Evolutionary conservation across 2,113 vertebrate genomes (phyloP).

Genomic region (Daboia siamensis): DNA sequence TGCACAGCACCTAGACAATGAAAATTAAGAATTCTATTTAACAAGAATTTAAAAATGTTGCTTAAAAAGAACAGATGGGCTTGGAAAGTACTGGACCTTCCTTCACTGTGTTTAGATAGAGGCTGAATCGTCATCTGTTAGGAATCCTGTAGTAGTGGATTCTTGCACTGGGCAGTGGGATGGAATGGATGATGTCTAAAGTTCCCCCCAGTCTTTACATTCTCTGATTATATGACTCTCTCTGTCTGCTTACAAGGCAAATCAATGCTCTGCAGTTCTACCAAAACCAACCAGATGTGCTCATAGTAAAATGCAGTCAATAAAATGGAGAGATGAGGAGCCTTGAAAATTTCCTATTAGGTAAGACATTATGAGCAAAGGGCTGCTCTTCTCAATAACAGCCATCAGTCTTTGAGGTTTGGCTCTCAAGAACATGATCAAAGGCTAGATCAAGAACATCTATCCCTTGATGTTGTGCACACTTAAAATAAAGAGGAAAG

Average conservation of each 20-base stretch:
- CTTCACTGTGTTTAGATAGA: background rate
- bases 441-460: background rate
- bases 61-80: background rate
- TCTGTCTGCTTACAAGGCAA: background rate
- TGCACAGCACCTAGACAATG: background rate
- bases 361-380: background rate
- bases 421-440: background rate
- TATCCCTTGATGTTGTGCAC: background rate
- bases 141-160: background rate
- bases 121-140: background rate
- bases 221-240: background rate
- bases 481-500: background rate
- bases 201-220: background rate
- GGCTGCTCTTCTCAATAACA: background rate
- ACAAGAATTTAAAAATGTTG: background rate
- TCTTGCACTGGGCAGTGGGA: background rate
- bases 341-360: background rate
- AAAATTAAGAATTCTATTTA: background rate
- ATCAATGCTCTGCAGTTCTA: background rate
- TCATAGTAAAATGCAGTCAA: background rate
- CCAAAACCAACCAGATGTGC: background rate
- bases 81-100: background rate
- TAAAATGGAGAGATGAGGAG: background rate
- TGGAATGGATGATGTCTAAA: background rate
- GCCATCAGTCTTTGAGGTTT: background rate